Base-by-base conservation (phyloP, 2,113 vertebrate genomes). In the Rhinoderma darwinii region DNA sequence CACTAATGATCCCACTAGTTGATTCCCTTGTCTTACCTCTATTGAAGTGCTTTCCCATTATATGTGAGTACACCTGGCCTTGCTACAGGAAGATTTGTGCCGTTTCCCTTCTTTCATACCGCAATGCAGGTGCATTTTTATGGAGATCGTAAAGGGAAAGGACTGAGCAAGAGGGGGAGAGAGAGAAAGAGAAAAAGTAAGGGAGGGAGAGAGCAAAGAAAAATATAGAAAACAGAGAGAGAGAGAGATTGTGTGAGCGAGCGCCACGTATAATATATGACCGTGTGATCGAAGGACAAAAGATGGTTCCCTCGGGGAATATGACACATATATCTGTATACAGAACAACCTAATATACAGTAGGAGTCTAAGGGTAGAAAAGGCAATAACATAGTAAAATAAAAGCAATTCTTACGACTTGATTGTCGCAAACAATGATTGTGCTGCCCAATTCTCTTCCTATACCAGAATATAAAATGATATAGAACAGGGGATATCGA, bases 121-220 rank as follows among this genome's bases (percentile, higher is more conserved):
- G 86, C 86, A 87, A 74, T 87, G 86, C 86, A 87, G 86, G 86
- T 87, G 82, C 79, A 75, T 70, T 87, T 87, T 87, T 87, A 87
- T 87, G 79, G 86, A 74, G 78, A 87, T 87, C 86, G 70, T 87
- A 87, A 87, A 87, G 51, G 73, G 78, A 86, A 86, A 80, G 76
- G 47, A 80, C 75, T 54, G 61, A 80, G 75, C 4, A 22, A 35
- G 75, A 79, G 50, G 66, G 83, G 30, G 51, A 44, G 84, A 50
- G 74, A 39, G 59, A 30, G 83, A 54, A 18, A 35, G 83, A 39
- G 59, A 83, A 20, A 54, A 35, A 35, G 10, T 18, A 32, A 15
- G 72, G 43, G 41, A 47, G 50, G 22, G 83, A 61, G 83, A 66
- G 75, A 70, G 82, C 12, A 27, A 25, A 32, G 35, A 41, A 73